A percentile compares a stretch with the other conserved stretches of the same genome.
Evolutionary conservation across 2,113 vertebrate species (phyloP).

Genomic region (Empidonax alnorum): DNA sequence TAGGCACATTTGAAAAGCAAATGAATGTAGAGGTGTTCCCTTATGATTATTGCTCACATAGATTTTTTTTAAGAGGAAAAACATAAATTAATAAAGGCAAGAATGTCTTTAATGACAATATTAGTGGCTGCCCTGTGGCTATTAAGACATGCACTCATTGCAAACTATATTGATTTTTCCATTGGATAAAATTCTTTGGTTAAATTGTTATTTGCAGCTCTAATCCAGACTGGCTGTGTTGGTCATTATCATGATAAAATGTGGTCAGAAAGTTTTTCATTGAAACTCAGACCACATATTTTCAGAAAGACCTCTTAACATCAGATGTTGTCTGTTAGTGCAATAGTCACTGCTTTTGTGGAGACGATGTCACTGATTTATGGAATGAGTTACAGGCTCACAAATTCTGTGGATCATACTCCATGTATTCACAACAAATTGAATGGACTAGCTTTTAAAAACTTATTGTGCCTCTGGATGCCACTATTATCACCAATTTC

Average conservation of each 20-base stretch:
- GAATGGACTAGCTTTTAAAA: background rate
- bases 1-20: constrained; percentile 63
- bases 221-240: background rate
- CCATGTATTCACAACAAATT: background rate
- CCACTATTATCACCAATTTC: background rate
- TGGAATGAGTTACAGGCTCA: background rate
- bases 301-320: constrained; percentile 2
- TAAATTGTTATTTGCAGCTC: constrained; percentile 62
- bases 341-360: background rate
- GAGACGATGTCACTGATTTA: background rate
- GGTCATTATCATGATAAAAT: background rate
- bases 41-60: constrained; percentile 56
- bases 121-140: constrained; percentile 49
- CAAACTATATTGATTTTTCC: constrained; percentile 57
- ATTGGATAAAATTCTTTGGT: constrained; percentile 54
- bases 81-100: constrained; percentile 68
- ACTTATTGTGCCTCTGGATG: background rate
- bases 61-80: constrained; percentile 73
- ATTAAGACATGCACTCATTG: constrained; percentile 67
- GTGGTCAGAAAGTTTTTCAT: background rate
- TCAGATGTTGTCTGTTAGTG: background rate
- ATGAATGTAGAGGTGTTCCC: constrained; percentile 61
- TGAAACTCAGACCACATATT: background rate
- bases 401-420: background rate
- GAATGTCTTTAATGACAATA: constrained; percentile 58